Percentiles rank a stretch among this genome's conserved stretches.
These are phyloP conservation scores for Scytalopus superciliaris DNA, from an alignment of 2,113 vertebrate genomes.

Conservation along the genomic window DNA sequence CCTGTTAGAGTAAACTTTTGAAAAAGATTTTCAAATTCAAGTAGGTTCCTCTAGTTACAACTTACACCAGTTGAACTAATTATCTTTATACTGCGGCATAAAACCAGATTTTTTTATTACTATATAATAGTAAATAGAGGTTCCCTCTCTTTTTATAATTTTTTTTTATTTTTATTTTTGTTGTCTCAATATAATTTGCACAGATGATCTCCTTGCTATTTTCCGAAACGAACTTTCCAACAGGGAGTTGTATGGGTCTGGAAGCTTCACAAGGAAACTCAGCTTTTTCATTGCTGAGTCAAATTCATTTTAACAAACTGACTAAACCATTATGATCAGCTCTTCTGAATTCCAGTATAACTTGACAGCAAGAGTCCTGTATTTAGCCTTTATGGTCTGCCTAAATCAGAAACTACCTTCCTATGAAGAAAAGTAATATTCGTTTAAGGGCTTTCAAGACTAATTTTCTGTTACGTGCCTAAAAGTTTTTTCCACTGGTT, in stretches of 20 bases:
- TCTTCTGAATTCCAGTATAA: background rate
- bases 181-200: background rate
- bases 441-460: background rate
- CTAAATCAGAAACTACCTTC: background rate
- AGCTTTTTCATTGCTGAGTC: background rate
- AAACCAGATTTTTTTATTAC: background rate
- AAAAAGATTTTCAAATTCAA: background rate
- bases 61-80: accelerated
- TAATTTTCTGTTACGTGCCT: background rate
- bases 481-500: background rate
- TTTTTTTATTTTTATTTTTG: background rate
- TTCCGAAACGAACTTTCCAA: background rate
- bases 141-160: background rate
- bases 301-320: constrained; percentile 19
- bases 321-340: background rate
- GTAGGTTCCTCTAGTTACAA: background rate
- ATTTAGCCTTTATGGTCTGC: background rate
- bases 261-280: background rate
- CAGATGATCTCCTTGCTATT: background rate
- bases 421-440: background rate
- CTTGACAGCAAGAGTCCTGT: background rate
- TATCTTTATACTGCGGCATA: background rate
- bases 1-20: background rate
- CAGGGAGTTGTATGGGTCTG: background rate
- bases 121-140: background rate